phyloP scores from a whole-genome alignment of 2,888 invertebrate genomes.

The Philhelius pedissequus region DNA sequence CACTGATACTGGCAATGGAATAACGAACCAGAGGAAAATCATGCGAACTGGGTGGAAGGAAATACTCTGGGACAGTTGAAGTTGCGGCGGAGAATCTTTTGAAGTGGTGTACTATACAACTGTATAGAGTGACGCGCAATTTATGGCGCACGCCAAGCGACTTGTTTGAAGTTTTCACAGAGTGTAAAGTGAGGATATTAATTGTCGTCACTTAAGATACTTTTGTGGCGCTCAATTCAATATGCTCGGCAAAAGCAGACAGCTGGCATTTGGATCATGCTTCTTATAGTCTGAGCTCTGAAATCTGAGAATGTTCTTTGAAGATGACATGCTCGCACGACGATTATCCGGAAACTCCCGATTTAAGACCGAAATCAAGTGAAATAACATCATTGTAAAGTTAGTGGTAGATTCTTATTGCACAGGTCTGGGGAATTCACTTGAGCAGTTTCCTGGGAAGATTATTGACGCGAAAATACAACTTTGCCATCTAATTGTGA shows the following conservation, averaged over 20 bases:
- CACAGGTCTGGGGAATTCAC: too few species aligned
- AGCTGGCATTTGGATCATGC: neutral
- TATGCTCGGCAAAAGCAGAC: neutral
- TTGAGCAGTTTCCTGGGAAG: too few species aligned
- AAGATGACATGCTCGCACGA: constrained; percentile 31
- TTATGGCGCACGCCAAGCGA: constrained; percentile 63
- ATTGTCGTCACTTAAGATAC: constrained; percentile 64
- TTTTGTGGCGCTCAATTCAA: constrained; percentile 63
- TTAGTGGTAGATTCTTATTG: too few species aligned
- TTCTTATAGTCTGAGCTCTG: neutral
- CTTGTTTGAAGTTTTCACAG: constrained; percentile 60
- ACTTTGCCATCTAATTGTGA: too few species aligned
- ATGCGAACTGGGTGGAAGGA: neutral
- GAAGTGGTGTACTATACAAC: too few species aligned
- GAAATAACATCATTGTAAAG: too few species aligned
- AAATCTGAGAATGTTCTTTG: constrained; percentile 52
- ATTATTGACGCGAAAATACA: too few species aligned
- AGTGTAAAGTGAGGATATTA: constrained; percentile 43
- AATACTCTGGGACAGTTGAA: neutral
- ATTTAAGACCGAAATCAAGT: too few species aligned
- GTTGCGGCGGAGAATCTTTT: constrained; percentile 3
- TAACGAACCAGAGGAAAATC: neutral
- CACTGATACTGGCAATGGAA: neutral
- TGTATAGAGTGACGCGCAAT: constrained; percentile 53
- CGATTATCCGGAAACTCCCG: too few species aligned